Evolutionary conservation across 1,140 invertebrate genomes (phyloP).

Genomic region (Lordiphosa collinella): DNA sequence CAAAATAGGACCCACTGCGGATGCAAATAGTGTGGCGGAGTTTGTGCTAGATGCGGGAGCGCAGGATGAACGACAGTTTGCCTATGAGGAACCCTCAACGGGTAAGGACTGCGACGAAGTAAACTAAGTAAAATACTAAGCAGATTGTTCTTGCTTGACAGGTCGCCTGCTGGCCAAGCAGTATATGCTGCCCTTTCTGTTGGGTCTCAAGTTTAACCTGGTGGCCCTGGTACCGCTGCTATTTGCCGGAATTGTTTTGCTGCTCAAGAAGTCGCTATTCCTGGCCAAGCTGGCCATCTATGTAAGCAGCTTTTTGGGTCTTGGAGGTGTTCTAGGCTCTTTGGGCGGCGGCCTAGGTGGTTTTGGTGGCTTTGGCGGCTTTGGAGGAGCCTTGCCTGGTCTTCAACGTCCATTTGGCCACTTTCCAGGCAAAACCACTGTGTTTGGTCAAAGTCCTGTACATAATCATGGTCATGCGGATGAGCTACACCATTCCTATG

Average conservation of each 20-base stretch:
- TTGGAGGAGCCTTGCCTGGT: slow-evolving; percentile 30
- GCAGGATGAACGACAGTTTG: slow-evolving; percentile 78
- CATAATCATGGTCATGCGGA: slow-evolving; percentile 28
- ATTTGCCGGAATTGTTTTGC: slow-evolving; percentile 84
- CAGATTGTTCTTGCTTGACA: slow-evolving; percentile 78
- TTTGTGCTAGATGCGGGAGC: slow-evolving; percentile 83
- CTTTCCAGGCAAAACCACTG: slow-evolving; percentile 55
- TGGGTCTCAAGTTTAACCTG: slow-evolving; percentile 88
- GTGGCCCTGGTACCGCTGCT: slow-evolving; percentile 86
- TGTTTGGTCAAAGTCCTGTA: slow-evolving; percentile 7
- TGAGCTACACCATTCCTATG: slow-evolving; percentile 64
- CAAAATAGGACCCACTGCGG: slow-evolving; percentile 84
- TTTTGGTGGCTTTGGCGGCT: slow-evolving; percentile 19
- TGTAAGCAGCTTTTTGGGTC: slow-evolving; percentile 84
- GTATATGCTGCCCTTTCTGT: slow-evolving; percentile 85
- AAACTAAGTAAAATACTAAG: neutral
- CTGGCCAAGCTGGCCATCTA: slow-evolving; percentile 86
- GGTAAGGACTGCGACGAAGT: slow-evolving; percentile 56
- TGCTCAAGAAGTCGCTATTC: slow-evolving; percentile 87
- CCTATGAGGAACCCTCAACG: slow-evolving; percentile 80
- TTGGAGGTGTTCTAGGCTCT: slow-evolving; percentile 79
- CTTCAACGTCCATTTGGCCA: slow-evolving; percentile 41
- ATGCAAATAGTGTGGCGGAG: slow-evolving; percentile 85
- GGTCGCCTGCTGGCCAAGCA: slow-evolving; percentile 85
- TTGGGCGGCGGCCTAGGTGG: slow-evolving; percentile 51